Conservation (phyloP, 1,140 invertebrate species). For the Conus ventricosus region DNA sequence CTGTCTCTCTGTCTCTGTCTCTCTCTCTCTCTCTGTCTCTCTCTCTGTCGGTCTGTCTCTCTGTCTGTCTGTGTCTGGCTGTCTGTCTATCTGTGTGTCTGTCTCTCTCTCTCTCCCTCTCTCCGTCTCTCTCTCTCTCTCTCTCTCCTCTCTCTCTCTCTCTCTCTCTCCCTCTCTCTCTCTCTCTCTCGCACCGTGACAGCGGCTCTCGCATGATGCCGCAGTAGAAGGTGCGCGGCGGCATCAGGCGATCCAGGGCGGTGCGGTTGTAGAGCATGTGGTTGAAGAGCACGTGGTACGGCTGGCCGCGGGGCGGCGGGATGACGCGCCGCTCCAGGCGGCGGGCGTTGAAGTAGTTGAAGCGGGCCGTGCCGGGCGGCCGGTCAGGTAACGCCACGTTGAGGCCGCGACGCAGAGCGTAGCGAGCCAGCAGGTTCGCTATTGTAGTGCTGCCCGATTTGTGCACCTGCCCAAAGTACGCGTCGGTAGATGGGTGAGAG, state of each 20-base stretch:
- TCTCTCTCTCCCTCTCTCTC: too few species aligned
- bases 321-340: not conserved
- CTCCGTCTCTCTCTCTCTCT: too few species aligned
- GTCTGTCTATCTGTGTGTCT: too few species aligned
- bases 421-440: slow-evolving; percentile 38
- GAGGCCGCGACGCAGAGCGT: slow-evolving; percentile 14
- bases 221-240: slow-evolving; percentile 44
- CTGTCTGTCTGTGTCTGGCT: too few species aligned
- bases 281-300: slow-evolving; percentile 46
- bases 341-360: slow-evolving; percentile 12
- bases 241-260: slow-evolving; percentile 39
- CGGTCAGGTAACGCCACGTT: slow-evolving; percentile 33
- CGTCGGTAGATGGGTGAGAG: not conserved
- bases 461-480: slow-evolving; percentile 17
- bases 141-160: too few species aligned
- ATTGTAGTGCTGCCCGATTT: slow-evolving; percentile 40
- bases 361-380: not conserved
- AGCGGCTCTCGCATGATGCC: slow-evolving; percentile 53
- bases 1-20: too few species aligned
- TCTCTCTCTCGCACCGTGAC: not conserved
- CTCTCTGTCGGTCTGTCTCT: too few species aligned
- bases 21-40: too few species aligned
- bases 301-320: not conserved
- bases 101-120: too few species aligned
- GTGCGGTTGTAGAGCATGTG: slow-evolving; percentile 51